Conservation (phyloP, 2,888 invertebrate genomes). For the Cosmia pyralina region DNA sequence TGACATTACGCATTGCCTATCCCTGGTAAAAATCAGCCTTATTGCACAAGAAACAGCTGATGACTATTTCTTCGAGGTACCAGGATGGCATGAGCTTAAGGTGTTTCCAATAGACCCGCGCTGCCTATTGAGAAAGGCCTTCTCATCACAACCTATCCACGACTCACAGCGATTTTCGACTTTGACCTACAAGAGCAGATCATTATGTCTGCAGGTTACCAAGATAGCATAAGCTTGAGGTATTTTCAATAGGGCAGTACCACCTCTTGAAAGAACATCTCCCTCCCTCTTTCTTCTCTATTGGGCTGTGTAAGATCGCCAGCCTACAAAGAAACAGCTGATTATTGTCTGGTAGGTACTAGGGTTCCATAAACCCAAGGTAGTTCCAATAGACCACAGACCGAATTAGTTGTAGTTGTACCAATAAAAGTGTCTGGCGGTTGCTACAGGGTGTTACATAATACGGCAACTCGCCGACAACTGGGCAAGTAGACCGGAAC, state of each 20-base stretch:
- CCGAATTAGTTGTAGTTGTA: conserved; percentile 65
- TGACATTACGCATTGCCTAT: not conserved
- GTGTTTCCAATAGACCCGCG: conserved; percentile 15
- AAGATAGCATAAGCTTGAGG: conserved; percentile 34
- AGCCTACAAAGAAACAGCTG: conserved; percentile 45
- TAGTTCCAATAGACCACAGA: conserved; percentile 39
- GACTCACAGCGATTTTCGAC: conserved; percentile 2
- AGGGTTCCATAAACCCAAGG: conserved; percentile 48
- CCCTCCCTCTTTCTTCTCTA: not conserved
- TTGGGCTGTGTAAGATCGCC: not conserved
- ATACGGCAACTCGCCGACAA: conserved; percentile 76
- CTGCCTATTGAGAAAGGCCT: conserved; percentile 15
- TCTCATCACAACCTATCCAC: conserved; percentile 12
- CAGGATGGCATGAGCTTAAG: conserved; percentile 27
- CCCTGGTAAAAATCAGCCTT: not conserved
- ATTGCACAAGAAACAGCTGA: conserved; percentile 44
- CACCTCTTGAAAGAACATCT: not conserved
- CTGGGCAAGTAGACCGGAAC: conserved; percentile 86
- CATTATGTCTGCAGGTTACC: conserved; percentile 42
- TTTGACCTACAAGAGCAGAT: conserved; percentile 54
- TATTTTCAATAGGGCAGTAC: not conserved
- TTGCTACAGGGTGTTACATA: conserved; percentile 86
- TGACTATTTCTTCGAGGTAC: conserved; percentile 30
- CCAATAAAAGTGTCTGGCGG: conserved; percentile 70
- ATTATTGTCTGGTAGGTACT: conserved; percentile 45